Conservation (phyloP, 23 tunicate genomes). For the Styela clava region DNA sequence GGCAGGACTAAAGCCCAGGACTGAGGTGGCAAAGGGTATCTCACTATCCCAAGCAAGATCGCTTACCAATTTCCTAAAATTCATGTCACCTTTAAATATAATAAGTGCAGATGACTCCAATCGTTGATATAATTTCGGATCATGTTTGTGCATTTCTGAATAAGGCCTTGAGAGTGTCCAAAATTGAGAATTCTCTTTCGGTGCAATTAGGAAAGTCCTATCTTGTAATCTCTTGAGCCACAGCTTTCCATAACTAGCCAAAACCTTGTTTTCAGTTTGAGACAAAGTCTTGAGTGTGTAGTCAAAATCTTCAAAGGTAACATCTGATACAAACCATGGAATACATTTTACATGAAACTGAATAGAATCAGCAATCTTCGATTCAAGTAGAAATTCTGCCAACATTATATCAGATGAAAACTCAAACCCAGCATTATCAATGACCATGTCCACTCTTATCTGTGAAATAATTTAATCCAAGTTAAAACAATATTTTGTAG, state of each 20-base stretch:
- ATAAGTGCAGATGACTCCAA: constrained; percentile 24
- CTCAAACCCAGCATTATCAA: constrained; percentile 87
- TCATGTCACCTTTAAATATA: constrained; percentile 84
- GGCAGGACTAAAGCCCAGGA: constrained; percentile 60
- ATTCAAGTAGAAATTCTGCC: constrained; percentile 59
- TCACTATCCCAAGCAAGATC: constrained; percentile 80
- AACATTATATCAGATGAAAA: constrained; percentile 68
- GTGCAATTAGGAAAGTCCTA: constrained; percentile 19
- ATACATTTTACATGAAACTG: constrained; percentile 62
- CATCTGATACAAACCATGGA: constrained; percentile 97
- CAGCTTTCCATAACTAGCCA: neutral
- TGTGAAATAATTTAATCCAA: constrained; percentile 25
- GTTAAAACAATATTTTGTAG: too few species aligned
- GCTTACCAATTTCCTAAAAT: constrained; percentile 80
- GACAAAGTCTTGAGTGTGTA: constrained; percentile 25
- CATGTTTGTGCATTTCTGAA: constrained; percentile 32
- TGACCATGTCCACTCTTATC: constrained; percentile 59
- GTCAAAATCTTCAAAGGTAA: constrained; percentile 49
- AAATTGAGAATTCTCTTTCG: constrained; percentile 31
- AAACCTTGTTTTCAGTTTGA: neutral
- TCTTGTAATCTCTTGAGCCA: constrained; percentile 31
- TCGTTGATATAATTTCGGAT: constrained; percentile 30
- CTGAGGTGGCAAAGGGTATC: constrained; percentile 44
- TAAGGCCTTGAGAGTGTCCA: constrained; percentile 63
- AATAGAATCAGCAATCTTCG: constrained; percentile 32